Base-by-base conservation (phyloP, 1,140 invertebrate species). In the Drosophila navojoa region DNA sequence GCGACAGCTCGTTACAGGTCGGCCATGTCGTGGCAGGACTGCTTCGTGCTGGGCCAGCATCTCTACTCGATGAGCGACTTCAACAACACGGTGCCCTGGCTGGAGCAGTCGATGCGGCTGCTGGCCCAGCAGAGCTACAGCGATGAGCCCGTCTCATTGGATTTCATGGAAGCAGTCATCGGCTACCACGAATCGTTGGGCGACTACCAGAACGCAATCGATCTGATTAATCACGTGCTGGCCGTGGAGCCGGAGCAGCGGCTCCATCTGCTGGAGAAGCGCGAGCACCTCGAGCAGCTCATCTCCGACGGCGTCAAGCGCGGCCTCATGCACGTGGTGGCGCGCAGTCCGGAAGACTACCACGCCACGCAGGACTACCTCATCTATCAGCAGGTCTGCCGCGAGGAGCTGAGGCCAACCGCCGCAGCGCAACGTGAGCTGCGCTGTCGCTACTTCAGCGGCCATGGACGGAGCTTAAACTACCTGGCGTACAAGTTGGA, bases 1-100 rank as follows among this genome's bases (percentile, higher is more conserved):
- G 25, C 10, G 53, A 68, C 47, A 59, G 63, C 35, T 60, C 9
- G 11, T 35, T 74, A n/a, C 68, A 94, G 94, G 73, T 90, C 93
- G 0, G 93, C 94, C 63, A 94, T 96, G 94, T 92, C 93, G 93
- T 97, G 97, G 32, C 95, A 96, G 66, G 98, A 99, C 90, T 99
- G 98, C 91, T 99, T 98, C 93, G 98, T 99, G 92, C 94, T 99
- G 7, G 98, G 98, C n/a, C 94, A 97, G 71, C 96, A 98, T 80
- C 95, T 97, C 10, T 99, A 99, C 93, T 97, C 97, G 84, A 95
- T 96, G 79, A 96, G 95, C n/a, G 98, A 99, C 92, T 98, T 96
- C 92, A 97, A 97, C 86, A 98, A 99, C 91, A 91, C 98, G 0
- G 94, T 97, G 1, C 92, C 97, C 13, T 99, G 98, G 98, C 98